These are phyloP conservation scores for Hetaerina titia DNA, from an alignment of 2,888 invertebrate species.

Conservation along the genomic window DNA sequence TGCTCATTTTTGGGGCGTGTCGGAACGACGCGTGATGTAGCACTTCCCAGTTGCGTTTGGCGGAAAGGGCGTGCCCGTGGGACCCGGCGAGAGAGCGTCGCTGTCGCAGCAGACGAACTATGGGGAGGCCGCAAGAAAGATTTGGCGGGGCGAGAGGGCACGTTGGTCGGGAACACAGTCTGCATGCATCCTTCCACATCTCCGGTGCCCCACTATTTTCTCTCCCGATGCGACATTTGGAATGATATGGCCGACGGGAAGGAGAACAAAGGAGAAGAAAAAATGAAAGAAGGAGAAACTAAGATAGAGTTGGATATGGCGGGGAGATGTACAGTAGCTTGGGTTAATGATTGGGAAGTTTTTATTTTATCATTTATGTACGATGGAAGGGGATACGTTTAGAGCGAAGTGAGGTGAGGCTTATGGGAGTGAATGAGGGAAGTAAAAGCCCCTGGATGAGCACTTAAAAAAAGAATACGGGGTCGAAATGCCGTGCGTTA, in stretches of 20 bases:
- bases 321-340: neutral
- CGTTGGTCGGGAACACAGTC: neutral
- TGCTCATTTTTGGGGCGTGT: neutral
- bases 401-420: neutral
- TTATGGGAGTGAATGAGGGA: slow-evolving; percentile 30
- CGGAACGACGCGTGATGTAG: neutral
- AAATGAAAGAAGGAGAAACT: neutral
- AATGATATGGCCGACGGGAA: neutral
- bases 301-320: neutral
- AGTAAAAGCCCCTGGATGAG: slow-evolving; percentile 53
- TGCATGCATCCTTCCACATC: too few relatives aligned
- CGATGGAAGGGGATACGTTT: slow-evolving; percentile 29
- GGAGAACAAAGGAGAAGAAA: neutral
- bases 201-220: too few relatives aligned
- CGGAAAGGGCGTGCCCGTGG: neutral
- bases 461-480: neutral
- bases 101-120: neutral
- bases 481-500: too few relatives aligned
- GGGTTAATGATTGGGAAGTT: slow-evolving; percentile 58
- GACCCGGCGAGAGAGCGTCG: neutral
- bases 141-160: neutral
- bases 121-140: neutral
- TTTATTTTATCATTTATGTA: slow-evolving; percentile 12
- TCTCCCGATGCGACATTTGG: too few relatives aligned
- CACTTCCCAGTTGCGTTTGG: neutral